Percentiles rank a stretch among this genome's conserved stretches.
Conservation (phyloP, 2,888 invertebrate genomes). For the Cotesia congregata region DNA sequence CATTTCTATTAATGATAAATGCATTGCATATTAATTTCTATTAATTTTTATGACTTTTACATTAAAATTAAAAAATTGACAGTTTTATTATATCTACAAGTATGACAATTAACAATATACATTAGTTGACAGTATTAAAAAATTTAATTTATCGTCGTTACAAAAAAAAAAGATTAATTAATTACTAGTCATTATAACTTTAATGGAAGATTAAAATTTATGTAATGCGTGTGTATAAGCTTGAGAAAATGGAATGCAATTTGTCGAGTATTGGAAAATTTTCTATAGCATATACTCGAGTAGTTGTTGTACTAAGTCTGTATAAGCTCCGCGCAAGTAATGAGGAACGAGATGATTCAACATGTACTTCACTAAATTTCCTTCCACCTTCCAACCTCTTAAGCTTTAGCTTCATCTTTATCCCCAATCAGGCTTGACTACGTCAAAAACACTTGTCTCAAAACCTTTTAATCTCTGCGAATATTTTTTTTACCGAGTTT, state of each 20-base stretch:
- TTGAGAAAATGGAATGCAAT: neutral
- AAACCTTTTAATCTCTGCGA: neutral
- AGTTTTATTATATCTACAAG: no score
- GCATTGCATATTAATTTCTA: no score
- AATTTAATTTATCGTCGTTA: no score
- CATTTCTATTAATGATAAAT: no score
- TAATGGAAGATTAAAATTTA: neutral
- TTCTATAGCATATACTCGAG: neutral
- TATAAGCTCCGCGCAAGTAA: neutral
- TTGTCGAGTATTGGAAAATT: neutral
- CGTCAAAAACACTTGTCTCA: neutral
- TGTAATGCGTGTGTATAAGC: neutral
- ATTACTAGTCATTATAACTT: neutral
- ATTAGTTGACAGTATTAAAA: no score
- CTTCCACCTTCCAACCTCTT: neutral
- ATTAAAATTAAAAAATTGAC: no score
- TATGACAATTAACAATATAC: no score
- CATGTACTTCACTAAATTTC: constrained; percentile 6
- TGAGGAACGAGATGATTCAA: neutral
- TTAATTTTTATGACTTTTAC: no score
- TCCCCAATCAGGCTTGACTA: neutral
- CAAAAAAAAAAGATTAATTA: no score
- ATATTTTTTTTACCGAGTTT: neutral
- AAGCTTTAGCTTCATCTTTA: neutral
- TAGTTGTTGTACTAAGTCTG: neutral